Base-by-base conservation (phyloP, 2,797 vertebrate genomes). In the Threskiornis aethiopicus region DNA sequence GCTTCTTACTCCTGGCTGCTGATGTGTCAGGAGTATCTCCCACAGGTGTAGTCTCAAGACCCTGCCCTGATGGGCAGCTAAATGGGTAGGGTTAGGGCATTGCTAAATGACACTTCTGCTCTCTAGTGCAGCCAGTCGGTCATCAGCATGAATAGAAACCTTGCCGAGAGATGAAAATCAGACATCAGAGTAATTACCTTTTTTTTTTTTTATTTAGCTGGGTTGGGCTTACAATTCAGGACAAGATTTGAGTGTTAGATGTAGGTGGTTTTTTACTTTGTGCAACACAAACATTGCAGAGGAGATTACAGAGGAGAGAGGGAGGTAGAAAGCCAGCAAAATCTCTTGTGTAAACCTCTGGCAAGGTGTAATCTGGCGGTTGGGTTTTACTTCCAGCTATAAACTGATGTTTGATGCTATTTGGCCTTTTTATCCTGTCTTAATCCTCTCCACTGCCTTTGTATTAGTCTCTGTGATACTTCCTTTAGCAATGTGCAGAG, bases 341-440 rank as follows among this genome's bases (percentile, higher is more conserved):
- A 83, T 28, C 76, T 47, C 62, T 75, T 75, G 41, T 79, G 90
- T 19, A 49, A 94, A 77, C 65, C 39, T 59, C 22, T 54, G 54
- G 76, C 35, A 22, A 22, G 35, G 59, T 14, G 3, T 59, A 16
- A 17, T 3, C 31, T 51, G 44, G 11, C 0, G 1, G 26, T 1
- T 28, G 41, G 64, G 49, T 6, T 58, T 81, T 72, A 20, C 2
- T 39, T 51, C 58, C 54, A 76, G 54, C 29, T 47, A 1, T 29
- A 21, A 79, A 57, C 5, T 5, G 22, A 4, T 47, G 14, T 5
- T 42, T 66, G 76, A 16, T 51, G 47, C 20, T 58, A 4, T 80
- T 46, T 87, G 44, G n/a, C 17, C 8, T 65, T 65, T 80, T 42
- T 6, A 16, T 58, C 28, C 35, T 25, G 6, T 69, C 18, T 21